These are phyloP conservation scores for Lypha dubia DNA, from an alignment of 2,888 invertebrate species.

Conservation along the genomic window DNA sequence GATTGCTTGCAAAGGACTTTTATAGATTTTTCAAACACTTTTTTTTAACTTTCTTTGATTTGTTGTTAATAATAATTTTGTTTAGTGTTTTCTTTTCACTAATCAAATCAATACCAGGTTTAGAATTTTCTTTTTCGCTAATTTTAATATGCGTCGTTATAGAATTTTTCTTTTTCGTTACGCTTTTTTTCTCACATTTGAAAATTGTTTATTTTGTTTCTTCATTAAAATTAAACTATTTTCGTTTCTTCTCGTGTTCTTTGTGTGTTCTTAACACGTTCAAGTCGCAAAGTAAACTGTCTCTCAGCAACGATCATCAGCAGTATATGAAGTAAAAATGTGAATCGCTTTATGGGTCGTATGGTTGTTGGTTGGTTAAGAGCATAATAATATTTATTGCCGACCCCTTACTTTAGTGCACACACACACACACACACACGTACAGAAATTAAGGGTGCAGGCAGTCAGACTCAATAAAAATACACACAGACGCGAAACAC, in stretches of 20 bases:
- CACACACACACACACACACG: constrained; percentile 65
- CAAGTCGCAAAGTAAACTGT: constrained; percentile 84
- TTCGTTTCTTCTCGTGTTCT: constrained; percentile 17
- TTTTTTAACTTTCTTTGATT: constrained; percentile 27
- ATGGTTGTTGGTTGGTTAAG: constrained; percentile 71
- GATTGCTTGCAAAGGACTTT: constrained; percentile 21
- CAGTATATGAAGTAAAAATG: constrained; percentile 83
- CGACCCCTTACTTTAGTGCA: constrained; percentile 69
- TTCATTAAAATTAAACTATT: constrained; percentile 39
- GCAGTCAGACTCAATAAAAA: constrained; percentile 54
- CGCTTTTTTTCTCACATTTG: constrained; percentile 32
- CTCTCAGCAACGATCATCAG: constrained; percentile 82
- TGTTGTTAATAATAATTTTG: not conserved
- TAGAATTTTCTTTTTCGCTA: constrained; percentile 35
- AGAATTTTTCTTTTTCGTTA: constrained; percentile 54
- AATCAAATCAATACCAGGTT: not conserved
- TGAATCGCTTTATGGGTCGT: constrained; percentile 73
- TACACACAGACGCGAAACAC: constrained; percentile 28
- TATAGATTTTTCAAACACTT: constrained; percentile 42
- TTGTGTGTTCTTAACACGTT: constrained; percentile 80
- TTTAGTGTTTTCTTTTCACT: constrained; percentile 18
- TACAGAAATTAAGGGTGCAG: constrained; percentile 77
- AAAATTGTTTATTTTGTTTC: constrained; percentile 16
- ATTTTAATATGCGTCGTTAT: constrained; percentile 32
- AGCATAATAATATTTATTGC: constrained; percentile 64